Percentiles rank a stretch among this genome's conserved stretches.
These are phyloP conservation scores for Lethenteron camtschaticum DNA, from an alignment of 2,113 vertebrate genomes.

Conservation along the genomic window DNA sequence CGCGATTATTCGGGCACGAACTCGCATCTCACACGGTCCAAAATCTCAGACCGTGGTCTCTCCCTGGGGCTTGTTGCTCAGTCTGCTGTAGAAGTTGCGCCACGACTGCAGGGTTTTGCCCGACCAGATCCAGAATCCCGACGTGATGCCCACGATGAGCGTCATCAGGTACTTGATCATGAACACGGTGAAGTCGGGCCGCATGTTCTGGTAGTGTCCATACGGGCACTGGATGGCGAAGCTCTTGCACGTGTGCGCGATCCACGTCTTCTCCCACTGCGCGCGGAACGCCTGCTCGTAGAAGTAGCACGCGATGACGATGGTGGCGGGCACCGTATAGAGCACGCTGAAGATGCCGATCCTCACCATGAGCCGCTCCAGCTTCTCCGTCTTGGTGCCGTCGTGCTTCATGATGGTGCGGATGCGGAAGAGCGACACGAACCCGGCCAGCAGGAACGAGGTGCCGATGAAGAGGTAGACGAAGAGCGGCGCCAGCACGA, in stretches of 20 bases:
- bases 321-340: constrained; percentile 84
- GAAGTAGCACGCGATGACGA: constrained; percentile 92
- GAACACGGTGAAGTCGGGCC: constrained; percentile 89
- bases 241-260: constrained; percentile 67
- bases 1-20: too few relatives aligned
- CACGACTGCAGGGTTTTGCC: constrained; percentile 95
- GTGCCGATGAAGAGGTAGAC: constrained; percentile 92
- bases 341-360: constrained; percentile 92
- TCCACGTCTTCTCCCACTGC: constrained; percentile 85
- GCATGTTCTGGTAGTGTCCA: constrained; percentile 53
- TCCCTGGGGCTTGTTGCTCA: constrained; percentile 63
- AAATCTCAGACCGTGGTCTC: constrained; percentile 59
- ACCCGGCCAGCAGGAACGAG: constrained; percentile 76
- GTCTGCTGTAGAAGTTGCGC: constrained; percentile 76
- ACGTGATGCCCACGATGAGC: constrained; percentile 92
- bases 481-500: constrained; percentile 77
- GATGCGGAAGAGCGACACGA: constrained; percentile 85
- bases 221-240: constrained; percentile 72
- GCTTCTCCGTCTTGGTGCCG: constrained; percentile 83
- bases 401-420: constrained; percentile 97
- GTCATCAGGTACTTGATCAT: constrained; percentile 99
- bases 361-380: constrained; percentile 84
- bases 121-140: constrained; percentile 98
- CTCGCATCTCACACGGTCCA: too few relatives aligned
- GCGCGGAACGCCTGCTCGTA: constrained; percentile 89